These are phyloP conservation scores for Procapra przewalskii DNA, from an alignment of 2,113 vertebrate species.

Conservation along the genomic window DNA sequence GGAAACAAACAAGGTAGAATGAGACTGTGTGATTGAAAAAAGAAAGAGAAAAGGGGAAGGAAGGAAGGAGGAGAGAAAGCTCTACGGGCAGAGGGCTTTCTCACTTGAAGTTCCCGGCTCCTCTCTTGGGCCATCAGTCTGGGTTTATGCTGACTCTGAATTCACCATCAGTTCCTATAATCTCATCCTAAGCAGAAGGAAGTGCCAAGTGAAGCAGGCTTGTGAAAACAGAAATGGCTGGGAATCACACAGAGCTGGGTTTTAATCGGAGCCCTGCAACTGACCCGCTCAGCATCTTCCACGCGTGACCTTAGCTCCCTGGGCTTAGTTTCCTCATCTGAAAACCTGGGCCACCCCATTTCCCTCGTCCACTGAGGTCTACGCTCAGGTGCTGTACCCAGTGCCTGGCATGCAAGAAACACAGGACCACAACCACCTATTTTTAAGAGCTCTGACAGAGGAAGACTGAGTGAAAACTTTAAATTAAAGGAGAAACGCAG, in stretches of 20 bases:
- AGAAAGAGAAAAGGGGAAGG: background rate
- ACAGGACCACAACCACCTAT: background rate
- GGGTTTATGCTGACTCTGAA: background rate
- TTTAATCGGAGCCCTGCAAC: background rate
- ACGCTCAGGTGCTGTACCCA: background rate
- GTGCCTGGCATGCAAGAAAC: background rate
- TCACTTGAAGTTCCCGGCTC: background rate
- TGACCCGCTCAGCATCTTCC: background rate
- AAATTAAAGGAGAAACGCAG: slow-evolving; percentile 21
- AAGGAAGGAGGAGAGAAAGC: background rate
- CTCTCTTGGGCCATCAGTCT: background rate
- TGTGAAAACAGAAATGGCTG: background rate
- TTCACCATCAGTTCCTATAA: background rate
- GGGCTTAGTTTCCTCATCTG: background rate
- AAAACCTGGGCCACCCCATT: background rate
- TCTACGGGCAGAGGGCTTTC: background rate
- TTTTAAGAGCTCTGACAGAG: slow-evolving; percentile 39
- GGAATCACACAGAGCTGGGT: background rate
- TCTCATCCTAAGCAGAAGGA: background rate
- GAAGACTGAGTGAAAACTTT: slow-evolving; percentile 1
- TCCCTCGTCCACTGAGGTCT: background rate
- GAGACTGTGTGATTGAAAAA: background rate
- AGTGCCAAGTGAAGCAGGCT: background rate
- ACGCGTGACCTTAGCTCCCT: background rate
- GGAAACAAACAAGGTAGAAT: slow-evolving; percentile 33